These are phyloP conservation scores for Phortica okadai DNA, from an alignment of 2,888 invertebrate species.

Conservation along the genomic window DNA sequence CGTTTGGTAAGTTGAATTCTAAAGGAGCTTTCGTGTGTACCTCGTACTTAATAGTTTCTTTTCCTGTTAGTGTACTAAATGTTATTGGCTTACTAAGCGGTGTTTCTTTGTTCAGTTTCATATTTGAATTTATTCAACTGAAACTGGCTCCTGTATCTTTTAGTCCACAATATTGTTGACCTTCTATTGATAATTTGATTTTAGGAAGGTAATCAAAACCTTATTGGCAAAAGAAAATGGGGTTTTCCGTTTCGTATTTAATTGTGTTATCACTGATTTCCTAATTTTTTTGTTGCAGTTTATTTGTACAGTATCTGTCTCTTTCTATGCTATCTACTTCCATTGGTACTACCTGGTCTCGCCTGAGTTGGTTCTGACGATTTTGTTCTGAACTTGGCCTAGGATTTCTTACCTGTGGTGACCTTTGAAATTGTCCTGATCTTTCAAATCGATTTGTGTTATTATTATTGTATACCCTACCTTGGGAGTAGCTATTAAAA, in stretches of 20 bases:
- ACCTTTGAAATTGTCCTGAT: not conserved
- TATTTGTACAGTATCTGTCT: not conserved
- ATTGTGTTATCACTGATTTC: not conserved
- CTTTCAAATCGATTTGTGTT: no score
- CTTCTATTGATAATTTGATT: conserved; percentile 20
- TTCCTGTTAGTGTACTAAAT: conserved; percentile 35
- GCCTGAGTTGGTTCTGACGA: not conserved
- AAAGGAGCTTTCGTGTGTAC: conserved; percentile 30
- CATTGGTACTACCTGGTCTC: conserved; percentile 23
- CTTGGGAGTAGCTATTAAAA: no score
- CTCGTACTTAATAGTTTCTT: conserved; percentile 33
- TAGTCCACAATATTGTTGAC: conserved; percentile 6
- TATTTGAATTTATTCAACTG: conserved; percentile 29
- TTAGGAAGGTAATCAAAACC: conserved; percentile 22
- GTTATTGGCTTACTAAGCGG: conserved; percentile 24
- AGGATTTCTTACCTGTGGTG: conserved; percentile 10
- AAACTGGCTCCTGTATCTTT: conserved; percentile 37
- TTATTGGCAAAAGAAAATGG: conserved; percentile 33
- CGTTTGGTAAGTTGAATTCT: conserved; percentile 36
- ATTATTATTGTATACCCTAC: no score
- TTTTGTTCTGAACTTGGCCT: conserved; percentile 18
- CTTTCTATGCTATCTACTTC: conserved; percentile 11
- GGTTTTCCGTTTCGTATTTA: conserved; percentile 16
- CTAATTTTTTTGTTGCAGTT: no score
- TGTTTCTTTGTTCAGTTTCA: conserved; percentile 20